Conservation (phyloP, 2,113 vertebrate genomes). For the Osmerus eperlanus region DNA sequence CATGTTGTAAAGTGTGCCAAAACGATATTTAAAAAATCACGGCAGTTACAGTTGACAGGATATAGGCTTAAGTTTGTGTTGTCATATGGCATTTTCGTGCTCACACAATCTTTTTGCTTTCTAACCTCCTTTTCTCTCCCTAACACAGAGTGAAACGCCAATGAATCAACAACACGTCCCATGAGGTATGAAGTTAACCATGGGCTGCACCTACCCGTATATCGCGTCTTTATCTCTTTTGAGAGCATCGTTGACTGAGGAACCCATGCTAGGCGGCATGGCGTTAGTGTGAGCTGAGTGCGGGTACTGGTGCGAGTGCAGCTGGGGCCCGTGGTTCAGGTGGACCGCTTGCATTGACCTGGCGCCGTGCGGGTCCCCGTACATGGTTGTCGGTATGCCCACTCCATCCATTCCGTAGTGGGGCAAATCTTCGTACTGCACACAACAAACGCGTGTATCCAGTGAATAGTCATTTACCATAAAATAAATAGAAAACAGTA, state of each 20-base stretch:
- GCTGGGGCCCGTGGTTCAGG: slow-evolving; percentile 95
- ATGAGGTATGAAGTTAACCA: background rate
- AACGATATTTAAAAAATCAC: no score
- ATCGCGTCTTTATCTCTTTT: slow-evolving; percentile 99
- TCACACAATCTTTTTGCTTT: background rate
- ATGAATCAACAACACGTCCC: background rate
- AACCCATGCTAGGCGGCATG: slow-evolving; percentile 95
- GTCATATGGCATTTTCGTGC: no score
- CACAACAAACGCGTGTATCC: slow-evolving; percentile 64
- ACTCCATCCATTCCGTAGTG: slow-evolving; percentile 99
- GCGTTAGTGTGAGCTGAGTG: slow-evolving; percentile 95
- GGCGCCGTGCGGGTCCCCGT: slow-evolving; percentile 95
- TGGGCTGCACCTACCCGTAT: slow-evolving; percentile 87
- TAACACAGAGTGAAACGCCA: background rate
- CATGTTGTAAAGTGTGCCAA: no score
- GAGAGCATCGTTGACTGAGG: slow-evolving; percentile 97
- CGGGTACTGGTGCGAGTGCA: slow-evolving; percentile 96
- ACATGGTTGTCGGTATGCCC: slow-evolving; percentile 97
- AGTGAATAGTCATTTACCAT: slow-evolving; percentile 13
- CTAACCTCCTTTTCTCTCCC: background rate
- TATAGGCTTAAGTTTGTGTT: no score
- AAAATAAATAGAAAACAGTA: background rate
- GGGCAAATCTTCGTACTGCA: slow-evolving; percentile 98
- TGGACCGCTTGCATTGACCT: slow-evolving; percentile 97
- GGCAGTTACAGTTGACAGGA: no score